Evolutionary conservation across 64 coral and sea anemone species (phyloP), one percentile per base, ranked within the genome.

Genomic region (Montipora foliosa): DNA sequence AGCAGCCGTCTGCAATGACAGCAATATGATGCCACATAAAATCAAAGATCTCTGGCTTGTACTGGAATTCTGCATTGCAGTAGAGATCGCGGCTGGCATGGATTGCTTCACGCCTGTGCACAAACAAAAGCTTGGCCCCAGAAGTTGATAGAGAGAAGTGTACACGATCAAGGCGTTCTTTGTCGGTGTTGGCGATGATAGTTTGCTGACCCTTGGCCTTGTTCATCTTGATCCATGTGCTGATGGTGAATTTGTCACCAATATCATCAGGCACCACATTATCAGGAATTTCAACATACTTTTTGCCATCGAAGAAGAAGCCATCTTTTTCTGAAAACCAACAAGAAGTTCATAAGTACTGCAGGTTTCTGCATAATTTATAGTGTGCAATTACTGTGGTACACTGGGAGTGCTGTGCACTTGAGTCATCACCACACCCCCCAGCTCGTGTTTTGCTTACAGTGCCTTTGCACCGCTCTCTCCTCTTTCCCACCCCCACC

Each of bases 21-120:
- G 79, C 78, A 6, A 98, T 57, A 19, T 98, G 96, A 79, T 98
- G 96, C 96, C 96, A 98, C 64, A 92, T 80, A 14, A 59, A 70
- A 29, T 98, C 93, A 89, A 95, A 94, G 37, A 98, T 82, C 13
- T 66, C 55, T 4, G 93, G 75, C 22, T 89, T 88, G 66, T 95
- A 98, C 29, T 94, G 96, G 79, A 89, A 98, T 61, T 91, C 90
- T 51, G 96, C 67, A 29, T 98, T 92, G 79, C 92, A 98, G 85
- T 94, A 98, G 48, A 90, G 59, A 83, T 98, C 86, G 12, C 80
- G 88, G 13, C 82, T 92, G 47, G 87, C 96, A 84, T 93, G 89
- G 69, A 74, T 76, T 49, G 96, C 72, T 74, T 94, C 96, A 44
- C 76, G 89, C 8, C 93, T 84, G 55, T 98, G 96, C 37, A 78